Evolutionary conservation across 2,797 vertebrate genomes (phyloP).

Genomic region (Rhodeus uyekii): DNA sequence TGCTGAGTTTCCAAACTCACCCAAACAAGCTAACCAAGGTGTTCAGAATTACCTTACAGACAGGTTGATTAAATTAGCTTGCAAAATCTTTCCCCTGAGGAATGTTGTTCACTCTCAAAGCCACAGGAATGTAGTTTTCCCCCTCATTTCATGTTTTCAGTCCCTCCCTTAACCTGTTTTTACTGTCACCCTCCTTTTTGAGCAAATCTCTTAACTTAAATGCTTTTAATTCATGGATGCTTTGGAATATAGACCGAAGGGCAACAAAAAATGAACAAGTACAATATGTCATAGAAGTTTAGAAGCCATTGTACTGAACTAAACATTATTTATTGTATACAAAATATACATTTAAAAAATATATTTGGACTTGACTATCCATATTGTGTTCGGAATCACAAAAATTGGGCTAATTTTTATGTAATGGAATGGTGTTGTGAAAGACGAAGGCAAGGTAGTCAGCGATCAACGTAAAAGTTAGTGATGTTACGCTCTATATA

Average conservation of each 20-base stretch:
- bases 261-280: no score
- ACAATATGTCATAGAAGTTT: neutral
- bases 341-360: no score
- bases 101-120: neutral
- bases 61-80: neutral
- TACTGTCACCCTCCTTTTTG: neutral
- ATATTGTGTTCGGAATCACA: no score
- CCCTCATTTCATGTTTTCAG: neutral
- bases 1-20: neutral
- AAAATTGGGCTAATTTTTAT: no score
- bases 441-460: no score
- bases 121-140: neutral
- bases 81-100: neutral
- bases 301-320: neutral
- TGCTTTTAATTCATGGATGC: neutral
- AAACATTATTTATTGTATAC: neutral
- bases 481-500: no score
- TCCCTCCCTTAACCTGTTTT: neutral
- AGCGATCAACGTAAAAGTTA: no score
- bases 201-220: neutral
- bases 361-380: no score
- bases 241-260: neutral
- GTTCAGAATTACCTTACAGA: neutral
- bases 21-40: neutral
- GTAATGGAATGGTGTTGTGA: no score